Percentiles rank a stretch among this genome's conserved stretches.
These are phyloP conservation scores for Drosophila bocqueti DNA, from an alignment of 1,140 invertebrate species.

Conservation along the genomic window DNA sequence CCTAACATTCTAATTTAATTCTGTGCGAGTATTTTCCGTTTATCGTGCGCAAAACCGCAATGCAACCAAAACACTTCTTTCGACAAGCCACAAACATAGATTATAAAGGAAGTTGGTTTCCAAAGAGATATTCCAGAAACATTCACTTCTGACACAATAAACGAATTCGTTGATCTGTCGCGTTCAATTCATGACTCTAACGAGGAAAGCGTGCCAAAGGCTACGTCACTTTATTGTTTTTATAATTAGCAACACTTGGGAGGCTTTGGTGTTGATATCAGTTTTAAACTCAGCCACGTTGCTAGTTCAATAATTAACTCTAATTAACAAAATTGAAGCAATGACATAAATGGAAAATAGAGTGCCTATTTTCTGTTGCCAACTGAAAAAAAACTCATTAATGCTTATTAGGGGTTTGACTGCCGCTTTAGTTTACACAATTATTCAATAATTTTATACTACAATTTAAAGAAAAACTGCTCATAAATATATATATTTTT, in stretches of 20 bases:
- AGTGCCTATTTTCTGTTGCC: constrained; percentile 7
- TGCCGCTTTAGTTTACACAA: not conserved
- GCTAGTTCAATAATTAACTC: constrained; percentile 22
- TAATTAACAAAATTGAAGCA: constrained; percentile 8
- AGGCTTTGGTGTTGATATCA: constrained; percentile 1
- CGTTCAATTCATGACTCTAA: constrained; percentile 22
- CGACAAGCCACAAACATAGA: constrained; percentile 36
- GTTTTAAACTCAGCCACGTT: constrained; percentile 48
- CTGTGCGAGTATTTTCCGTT: not conserved
- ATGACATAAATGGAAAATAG: constrained; percentile 5
- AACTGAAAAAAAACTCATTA: constrained; percentile 22
- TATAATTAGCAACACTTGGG: constrained; percentile 41
- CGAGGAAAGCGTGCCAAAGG: constrained; percentile 37
- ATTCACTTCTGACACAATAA: constrained; percentile 14
- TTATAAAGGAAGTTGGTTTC: constrained; percentile 12
- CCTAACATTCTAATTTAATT: constrained; percentile 35
- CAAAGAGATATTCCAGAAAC: constrained; percentile 26
- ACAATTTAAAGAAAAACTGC: not conserved
- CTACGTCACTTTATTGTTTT: constrained; percentile 43
- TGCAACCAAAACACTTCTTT: constrained; percentile 27
- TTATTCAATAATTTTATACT: not conserved
- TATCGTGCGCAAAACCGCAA: constrained; percentile 66
- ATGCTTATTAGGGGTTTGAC: not conserved
- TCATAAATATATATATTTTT: not conserved
- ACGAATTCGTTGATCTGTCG: not conserved